Evolutionary conservation across 2,797 vertebrate genomes (phyloP).

Genomic region (Cuculus canorus): DNA sequence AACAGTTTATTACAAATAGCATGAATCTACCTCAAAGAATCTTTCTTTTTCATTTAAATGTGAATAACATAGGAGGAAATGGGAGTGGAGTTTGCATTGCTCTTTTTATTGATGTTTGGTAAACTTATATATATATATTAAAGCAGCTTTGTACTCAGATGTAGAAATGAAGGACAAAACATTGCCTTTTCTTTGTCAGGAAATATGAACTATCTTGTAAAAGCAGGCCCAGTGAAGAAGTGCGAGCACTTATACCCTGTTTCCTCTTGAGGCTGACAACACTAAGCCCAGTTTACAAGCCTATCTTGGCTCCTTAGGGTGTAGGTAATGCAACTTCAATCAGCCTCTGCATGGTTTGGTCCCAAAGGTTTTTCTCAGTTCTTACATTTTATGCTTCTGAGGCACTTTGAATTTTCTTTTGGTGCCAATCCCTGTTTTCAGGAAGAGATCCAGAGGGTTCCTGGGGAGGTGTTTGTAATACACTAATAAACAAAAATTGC

Average conservation of each 20-base stretch:
- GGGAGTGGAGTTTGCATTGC: background rate
- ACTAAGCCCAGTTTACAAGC: slow-evolving; percentile 16
- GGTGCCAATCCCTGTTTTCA: slow-evolving; percentile 27
- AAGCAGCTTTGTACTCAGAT: background rate
- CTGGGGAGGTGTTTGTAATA: slow-evolving; percentile 12
- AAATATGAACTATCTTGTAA: background rate
- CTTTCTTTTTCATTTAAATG: background rate
- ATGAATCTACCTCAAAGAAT: background rate
- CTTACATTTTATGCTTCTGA: slow-evolving; percentile 34
- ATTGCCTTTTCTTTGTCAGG: background rate
- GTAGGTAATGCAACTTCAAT: slow-evolving; percentile 1
- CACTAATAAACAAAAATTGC: slow-evolving; percentile 61
- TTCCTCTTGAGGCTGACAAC: background rate
- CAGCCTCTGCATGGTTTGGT: background rate
- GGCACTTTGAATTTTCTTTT: slow-evolving; percentile 31
- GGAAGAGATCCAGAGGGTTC: slow-evolving; percentile 18
- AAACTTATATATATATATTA: too few relatives aligned
- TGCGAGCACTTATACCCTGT: background rate
- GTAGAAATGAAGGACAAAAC: background rate
- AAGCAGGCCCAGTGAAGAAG: background rate
- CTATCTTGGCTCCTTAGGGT: background rate
- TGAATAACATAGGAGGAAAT: background rate
- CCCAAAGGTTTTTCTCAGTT: slow-evolving; percentile 21
- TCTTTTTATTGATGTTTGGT: background rate
- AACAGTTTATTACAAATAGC: background rate